Conservation (phyloP, 2,888 invertebrate genomes). For the Clanis bilineata region DNA sequence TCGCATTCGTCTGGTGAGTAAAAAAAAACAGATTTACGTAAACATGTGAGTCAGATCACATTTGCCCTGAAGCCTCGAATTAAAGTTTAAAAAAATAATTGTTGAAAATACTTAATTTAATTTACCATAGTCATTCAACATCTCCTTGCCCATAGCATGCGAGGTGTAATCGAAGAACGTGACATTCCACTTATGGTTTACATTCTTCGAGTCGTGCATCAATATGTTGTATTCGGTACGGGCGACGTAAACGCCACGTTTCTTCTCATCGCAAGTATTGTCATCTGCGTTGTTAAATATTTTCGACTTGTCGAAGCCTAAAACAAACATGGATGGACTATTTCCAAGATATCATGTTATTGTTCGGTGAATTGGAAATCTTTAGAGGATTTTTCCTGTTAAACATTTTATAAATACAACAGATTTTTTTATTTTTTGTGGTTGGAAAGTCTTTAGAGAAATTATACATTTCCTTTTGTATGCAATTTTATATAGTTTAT, state of each 20-base stretch:
- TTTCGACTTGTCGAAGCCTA: constrained; percentile 73
- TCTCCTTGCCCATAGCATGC: constrained; percentile 89
- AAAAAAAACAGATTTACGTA: too few species aligned
- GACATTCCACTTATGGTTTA: constrained; percentile 93
- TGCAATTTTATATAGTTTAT: too few species aligned
- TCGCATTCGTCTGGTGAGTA: too few species aligned
- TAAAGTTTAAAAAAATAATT: too few species aligned
- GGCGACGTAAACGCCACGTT: constrained; percentile 89
- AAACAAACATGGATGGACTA: constrained; percentile 20
- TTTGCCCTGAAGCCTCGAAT: too few species aligned
- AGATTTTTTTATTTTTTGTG: too few species aligned
- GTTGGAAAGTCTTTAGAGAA: too few species aligned
- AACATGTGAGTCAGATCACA: too few species aligned
- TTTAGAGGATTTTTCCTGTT: too few species aligned
- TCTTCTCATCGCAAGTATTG: constrained; percentile 87
- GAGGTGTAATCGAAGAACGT: constrained; percentile 98
- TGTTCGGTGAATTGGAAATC: neutral
- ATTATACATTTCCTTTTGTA: too few species aligned
- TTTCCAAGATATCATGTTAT: neutral
- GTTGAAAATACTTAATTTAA: too few species aligned
- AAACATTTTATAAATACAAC: too few species aligned
- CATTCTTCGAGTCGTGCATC: constrained; percentile 92
- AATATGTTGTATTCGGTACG: constrained; percentile 96
- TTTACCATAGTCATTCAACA: constrained; percentile 90
- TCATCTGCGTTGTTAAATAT: constrained; percentile 72